phyloP scores from a whole-genome alignment of 2,113 vertebrate species.

The Microcebus tavaratra region DNA sequence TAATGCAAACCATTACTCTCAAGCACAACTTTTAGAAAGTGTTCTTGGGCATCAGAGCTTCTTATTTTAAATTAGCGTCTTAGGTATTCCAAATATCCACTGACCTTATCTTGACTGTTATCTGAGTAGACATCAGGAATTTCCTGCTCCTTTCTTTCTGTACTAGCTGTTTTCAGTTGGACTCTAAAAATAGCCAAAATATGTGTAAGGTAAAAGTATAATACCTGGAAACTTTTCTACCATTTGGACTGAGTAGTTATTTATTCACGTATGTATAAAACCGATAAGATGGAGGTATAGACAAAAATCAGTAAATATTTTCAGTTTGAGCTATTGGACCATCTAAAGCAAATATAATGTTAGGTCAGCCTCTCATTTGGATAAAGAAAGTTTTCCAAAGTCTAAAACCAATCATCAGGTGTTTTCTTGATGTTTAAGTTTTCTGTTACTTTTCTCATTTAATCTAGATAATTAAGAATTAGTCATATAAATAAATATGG shows the following conservation, averaged over 20 bases:
- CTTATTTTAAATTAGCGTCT: conserved; percentile 66
- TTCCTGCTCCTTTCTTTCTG: conserved; percentile 64
- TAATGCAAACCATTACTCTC: conserved; percentile 73
- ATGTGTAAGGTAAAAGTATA: conserved; percentile 1
- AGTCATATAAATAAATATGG: not conserved
- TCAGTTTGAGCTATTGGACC: not conserved
- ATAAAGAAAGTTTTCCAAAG: not conserved
- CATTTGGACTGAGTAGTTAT: not conserved
- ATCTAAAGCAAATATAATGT: not conserved
- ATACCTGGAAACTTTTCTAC: not conserved
- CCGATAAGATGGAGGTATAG: not conserved
- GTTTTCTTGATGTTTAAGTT: conserved; percentile 15
- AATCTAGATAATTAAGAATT: not conserved
- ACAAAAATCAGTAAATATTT: conserved; percentile 3
- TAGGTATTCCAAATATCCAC: conserved; percentile 75
- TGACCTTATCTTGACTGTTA: conserved; percentile 69
- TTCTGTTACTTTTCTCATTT: conserved; percentile 28
- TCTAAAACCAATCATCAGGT: not conserved
- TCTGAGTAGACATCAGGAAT: conserved; percentile 75
- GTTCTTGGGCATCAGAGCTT: conserved; percentile 67
- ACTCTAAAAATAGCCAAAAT: conserved; percentile 69
- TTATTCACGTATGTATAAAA: not conserved
- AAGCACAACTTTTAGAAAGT: conserved; percentile 75
- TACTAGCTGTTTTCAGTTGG: conserved; percentile 49
- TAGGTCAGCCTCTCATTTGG: not conserved